Evolutionary conservation across 1,140 invertebrate genomes (phyloP).

Genomic region (Aphaenogaster rudis): DNA sequence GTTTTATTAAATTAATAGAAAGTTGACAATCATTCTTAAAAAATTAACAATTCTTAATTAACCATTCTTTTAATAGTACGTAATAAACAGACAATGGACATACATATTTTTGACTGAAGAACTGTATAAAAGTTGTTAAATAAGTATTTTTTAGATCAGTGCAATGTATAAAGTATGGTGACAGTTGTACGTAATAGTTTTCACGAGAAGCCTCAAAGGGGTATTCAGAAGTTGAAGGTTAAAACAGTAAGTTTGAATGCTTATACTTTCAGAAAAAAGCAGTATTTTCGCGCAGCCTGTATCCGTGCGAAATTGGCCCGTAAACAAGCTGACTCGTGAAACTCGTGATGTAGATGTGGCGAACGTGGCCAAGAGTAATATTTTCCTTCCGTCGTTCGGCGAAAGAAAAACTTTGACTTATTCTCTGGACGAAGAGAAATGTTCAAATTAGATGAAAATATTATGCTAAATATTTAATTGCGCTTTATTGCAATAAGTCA

Average conservation of each 20-base stretch:
- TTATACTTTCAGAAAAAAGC: constrained; percentile 65
- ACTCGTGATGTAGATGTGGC: constrained; percentile 70
- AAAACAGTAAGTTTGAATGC: constrained; percentile 67
- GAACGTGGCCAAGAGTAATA: constrained; percentile 69
- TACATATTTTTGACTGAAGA: background rate
- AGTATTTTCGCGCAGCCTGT: constrained; percentile 70
- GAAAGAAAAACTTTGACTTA: constrained; percentile 45
- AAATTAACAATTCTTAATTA: no score
- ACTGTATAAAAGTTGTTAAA: background rate
- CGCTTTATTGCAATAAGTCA: background rate
- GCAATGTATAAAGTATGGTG: background rate
- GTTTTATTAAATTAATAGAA: constrained; percentile 16
- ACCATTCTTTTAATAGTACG: background rate
- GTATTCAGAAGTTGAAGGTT: constrained; percentile 40
- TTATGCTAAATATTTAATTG: constrained; percentile 27
- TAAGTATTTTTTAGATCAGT: background rate
- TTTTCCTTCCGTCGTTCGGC: constrained; percentile 61
- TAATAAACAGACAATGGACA: no score
- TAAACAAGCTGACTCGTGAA: constrained; percentile 74
- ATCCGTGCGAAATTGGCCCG: constrained; percentile 71
- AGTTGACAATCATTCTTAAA: background rate
- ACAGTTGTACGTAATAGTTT: constrained; percentile 24
- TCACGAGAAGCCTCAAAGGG: background rate
- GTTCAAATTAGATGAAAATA: background rate
- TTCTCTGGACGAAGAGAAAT: background rate